Evolutionary conservation across 2,113 vertebrate genomes (phyloP), one percentile per base, ranked within the genome.

Genomic region (Phaethon lepturus): DNA sequence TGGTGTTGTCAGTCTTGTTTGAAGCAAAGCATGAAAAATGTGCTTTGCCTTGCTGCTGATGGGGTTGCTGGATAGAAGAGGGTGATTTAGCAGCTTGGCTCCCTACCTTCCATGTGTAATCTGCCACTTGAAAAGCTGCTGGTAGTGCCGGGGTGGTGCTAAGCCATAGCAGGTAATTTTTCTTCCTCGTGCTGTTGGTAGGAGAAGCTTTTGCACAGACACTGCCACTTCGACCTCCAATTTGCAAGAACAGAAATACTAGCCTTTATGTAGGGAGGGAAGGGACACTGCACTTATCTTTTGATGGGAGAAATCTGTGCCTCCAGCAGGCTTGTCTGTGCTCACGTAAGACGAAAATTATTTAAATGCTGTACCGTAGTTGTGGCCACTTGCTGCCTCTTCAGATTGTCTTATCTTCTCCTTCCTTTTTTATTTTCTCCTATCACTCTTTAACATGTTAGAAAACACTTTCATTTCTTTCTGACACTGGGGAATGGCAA

Each of bases 71-170:
- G 38, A 38, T 74, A 53, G 83, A 56, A 73, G 45, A 76, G 49
- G 45, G 28, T 74, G 77, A 84, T 88, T 58, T 49, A 80, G 25
- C 5, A 0, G 22, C 59, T 80, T 1, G 0, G 40, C 79, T 92
- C 59, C 53, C 42, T 56, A 19, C 53, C 45, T 86, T 83, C 74
- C 24, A 1, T 8, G 24, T 44, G 75, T 67, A 31, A 86, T 71
- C 55, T 91, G 63, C 86, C 76, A 38, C 83, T 91, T 81, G 91
- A 45, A 95, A 83, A 91, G 82, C 63, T 80, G 83, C 63, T 88
- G 75, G 50, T 73, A 86, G 72, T 71, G 64, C 55, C 72, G 96
- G 63, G 67, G 68, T 88, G 59, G 72, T 74, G 72, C 55, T 84
- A 73, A 86, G 24, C 60, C 50, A 31, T 49, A 84, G 68, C 10